Base-by-base conservation (phyloP, 2,113 vertebrate species). In the Myrmophylax atrothorax region DNA sequence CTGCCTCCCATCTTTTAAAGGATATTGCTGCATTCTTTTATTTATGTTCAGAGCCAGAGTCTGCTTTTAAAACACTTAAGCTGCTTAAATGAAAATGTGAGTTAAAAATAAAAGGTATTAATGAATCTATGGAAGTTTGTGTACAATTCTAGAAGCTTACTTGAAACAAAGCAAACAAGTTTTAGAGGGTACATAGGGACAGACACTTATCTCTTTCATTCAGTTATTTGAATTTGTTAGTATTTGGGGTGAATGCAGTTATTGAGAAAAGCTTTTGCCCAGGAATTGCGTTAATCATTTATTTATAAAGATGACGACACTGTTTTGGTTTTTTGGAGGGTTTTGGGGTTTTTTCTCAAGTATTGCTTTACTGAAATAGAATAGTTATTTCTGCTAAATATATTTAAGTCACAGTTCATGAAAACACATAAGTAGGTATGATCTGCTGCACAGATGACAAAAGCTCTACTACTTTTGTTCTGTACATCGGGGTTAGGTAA, bases 1-100 rank as follows among this genome's bases (percentile, higher is more conserved):
- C 72, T 95, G 76, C 55, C 56, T 96, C 50, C 77, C 66, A 53
- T 96, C 93, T 94, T 84, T 89, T 92, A 97, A 95, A 89, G 73
- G 35, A 63, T 84, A 94, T 64, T 96, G 31, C 64, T 91, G 25
- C 55, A 70, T 80, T 89, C 47, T 90, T 97, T 95, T 96, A 91
- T 97, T 97, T 94, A 73, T 40, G 53, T 89, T 38, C 50, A 68
- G 69, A 94, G 52, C 81, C 75, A 84, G 52, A 90, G 63, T 59
- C 60, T 89, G 33, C 28, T 40, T 93, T 87, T 97, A 92, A 96
- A 97, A 97, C 96, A 97, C 96, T 98, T 95, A 96, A 96, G 72
- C 67, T 86, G 50, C 59, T 96, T 92, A 96, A 97, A 96, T 91
- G 40, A 91, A 93, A 77, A 89, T 84, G 59, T 81, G 33, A 87